Percentiles rank a stretch among this genome's conserved stretches.
Conservation (phyloP, 2,888 invertebrate species). For the Heliconius erato region DNA sequence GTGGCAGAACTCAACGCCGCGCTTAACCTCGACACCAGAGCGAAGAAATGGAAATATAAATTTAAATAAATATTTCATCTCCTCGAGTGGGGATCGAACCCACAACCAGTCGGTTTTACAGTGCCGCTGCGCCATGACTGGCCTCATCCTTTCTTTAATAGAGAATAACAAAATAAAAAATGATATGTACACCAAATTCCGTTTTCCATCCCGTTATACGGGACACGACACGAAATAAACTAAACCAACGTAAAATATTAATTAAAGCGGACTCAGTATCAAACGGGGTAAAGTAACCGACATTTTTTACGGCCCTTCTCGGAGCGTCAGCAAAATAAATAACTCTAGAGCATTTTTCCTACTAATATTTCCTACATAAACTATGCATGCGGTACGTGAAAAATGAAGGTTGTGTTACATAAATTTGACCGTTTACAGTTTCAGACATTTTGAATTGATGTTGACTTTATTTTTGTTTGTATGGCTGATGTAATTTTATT, state of each 20-base stretch:
- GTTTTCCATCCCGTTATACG: constrained; percentile 6
- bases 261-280: constrained; percentile 35
- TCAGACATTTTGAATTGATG: constrained; percentile 51
- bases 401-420: constrained; percentile 69
- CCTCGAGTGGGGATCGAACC: no score
- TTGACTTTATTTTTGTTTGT: constrained; percentile 30
- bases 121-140: no score
- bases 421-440: constrained; percentile 56
- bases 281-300: constrained; percentile 28
- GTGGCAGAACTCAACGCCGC: no score
- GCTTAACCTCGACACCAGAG: no score
- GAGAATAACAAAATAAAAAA: neutral
- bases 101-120: no score
- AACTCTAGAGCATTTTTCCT: constrained; percentile 71
- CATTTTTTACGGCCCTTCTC: constrained; percentile 38
- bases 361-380: constrained; percentile 78
- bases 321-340: constrained; percentile 60
- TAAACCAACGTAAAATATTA: constrained; percentile 40
- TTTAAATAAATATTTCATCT: no score
- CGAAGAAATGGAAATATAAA: no score
- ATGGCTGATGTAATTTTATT: constrained; percentile 20
- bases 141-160: neutral
- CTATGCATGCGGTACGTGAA: constrained; percentile 77
- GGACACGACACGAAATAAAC: constrained; percentile 12
- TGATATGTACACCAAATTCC: neutral